Conservation (phyloP, 1,140 invertebrate genomes). For the Nomia melanderi region DNA sequence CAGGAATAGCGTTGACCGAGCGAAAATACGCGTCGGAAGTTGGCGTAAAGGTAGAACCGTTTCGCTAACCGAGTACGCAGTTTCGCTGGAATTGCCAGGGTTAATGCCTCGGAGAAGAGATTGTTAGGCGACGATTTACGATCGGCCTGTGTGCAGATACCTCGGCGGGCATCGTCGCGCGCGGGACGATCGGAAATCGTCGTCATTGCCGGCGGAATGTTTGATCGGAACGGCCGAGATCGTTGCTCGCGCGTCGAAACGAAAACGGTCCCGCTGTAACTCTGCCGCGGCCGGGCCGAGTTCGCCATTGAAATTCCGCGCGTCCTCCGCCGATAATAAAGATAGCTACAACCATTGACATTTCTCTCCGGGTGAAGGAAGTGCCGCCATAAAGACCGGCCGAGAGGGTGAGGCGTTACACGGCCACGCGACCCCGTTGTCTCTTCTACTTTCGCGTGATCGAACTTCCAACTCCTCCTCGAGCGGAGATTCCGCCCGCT, state of each 20-base stretch:
- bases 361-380: slow-evolving; percentile 9
- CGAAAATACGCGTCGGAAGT: not conserved
- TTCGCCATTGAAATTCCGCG: slow-evolving; percentile 26
- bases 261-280: slow-evolving; percentile 5
- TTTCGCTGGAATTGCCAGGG: not conserved
- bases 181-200: slow-evolving; percentile 30
- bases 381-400: slow-evolving; percentile 6
- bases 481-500: not conserved
- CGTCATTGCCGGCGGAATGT: slow-evolving; percentile 20
- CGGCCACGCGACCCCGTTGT: not conserved
- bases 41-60: not conserved
- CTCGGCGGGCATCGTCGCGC: too few species aligned
- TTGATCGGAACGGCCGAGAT: slow-evolving; percentile 30
- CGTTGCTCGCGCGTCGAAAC: not conserved
- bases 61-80: not conserved
- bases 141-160: not conserved
- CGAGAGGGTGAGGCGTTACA: not conserved
- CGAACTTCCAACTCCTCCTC: not conserved
- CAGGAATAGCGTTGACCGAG: not conserved
- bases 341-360: slow-evolving; percentile 27
- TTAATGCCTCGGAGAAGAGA: slow-evolving; percentile 8
- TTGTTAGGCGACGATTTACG: slow-evolving; percentile 11
- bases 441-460: slow-evolving; percentile 5
- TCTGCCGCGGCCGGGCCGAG: not conserved
- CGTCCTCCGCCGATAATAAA: slow-evolving; percentile 41